Percentiles rank a stretch among this genome's conserved stretches.
Conservation (phyloP, 2,113 vertebrate species). For the Meriones unguiculatus region DNA sequence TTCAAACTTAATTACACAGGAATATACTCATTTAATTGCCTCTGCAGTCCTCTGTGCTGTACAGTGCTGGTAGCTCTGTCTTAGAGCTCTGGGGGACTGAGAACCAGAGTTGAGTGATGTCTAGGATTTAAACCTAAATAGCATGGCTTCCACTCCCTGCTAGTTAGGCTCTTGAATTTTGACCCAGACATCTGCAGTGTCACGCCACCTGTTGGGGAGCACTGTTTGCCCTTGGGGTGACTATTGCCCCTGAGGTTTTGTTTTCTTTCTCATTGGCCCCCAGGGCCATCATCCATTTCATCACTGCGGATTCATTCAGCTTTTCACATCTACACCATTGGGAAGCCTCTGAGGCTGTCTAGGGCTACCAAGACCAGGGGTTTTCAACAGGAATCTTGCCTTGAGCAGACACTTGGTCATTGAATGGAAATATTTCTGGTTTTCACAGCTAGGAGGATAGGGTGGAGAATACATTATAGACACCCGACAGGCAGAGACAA, state of each 20-base stretch:
- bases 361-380: neutral
- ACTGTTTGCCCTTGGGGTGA: neutral
- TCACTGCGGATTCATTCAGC: neutral
- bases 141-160: neutral
- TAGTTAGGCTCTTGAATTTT: neutral
- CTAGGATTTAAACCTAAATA: neutral
- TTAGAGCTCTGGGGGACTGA: constrained; percentile 8
- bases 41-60: neutral
- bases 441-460: neutral
- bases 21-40: neutral
- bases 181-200: neutral
- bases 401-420: neutral
- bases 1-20: constrained; percentile 5
- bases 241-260: neutral
- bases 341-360: neutral
- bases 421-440: constrained; percentile 11
- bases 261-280: neutral
- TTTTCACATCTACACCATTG: neutral
- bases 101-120: neutral
- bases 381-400: neutral
- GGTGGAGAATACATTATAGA: neutral
- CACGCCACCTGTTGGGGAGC: neutral
- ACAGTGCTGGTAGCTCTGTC: neutral
- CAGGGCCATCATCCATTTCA: neutral
- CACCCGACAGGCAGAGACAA: constrained; percentile 27